These are phyloP conservation scores for Myrmecophaga tridactyla DNA, from an alignment of 2,113 vertebrate genomes.

Conservation along the genomic window DNA sequence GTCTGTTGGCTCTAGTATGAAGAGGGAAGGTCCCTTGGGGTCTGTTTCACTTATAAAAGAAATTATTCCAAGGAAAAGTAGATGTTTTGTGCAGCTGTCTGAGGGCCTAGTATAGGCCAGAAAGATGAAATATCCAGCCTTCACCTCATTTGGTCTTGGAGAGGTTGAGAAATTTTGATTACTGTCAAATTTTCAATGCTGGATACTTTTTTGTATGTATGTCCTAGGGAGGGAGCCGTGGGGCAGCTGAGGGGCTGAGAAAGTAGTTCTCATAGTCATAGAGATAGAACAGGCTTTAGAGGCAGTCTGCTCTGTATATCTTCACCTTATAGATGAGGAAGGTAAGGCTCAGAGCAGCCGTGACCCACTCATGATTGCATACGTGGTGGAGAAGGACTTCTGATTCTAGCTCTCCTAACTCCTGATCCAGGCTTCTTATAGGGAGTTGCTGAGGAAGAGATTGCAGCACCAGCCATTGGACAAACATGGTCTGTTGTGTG, in stretches of 20 bases:
- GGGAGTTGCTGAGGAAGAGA: background rate
- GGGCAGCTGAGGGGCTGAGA: background rate
- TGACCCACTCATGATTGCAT: background rate
- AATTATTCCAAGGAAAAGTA: background rate
- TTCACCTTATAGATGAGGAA: background rate
- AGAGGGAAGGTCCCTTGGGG: background rate
- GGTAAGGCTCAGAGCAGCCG: no score
- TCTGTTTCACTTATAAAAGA: no score
- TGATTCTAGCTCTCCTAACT: background rate
- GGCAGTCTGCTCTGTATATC: no score
- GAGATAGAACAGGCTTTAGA: background rate
- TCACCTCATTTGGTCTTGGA: background rate
- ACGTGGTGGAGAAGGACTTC: background rate
- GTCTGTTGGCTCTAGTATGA: background rate
- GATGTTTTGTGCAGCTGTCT: background rate
- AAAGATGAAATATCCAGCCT: background rate
- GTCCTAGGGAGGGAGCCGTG: rapidly evolving
- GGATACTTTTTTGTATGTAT: background rate
- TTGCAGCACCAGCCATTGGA: background rate
- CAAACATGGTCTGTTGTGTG: background rate
- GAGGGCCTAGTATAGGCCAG: background rate
- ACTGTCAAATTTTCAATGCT: background rate
- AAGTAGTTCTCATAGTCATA: background rate
- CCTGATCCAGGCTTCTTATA: background rate
- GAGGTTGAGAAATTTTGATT: background rate